Evolutionary conservation across 2,888 invertebrate genomes (phyloP).

Genomic region (Nymphalis c-album): DNA sequence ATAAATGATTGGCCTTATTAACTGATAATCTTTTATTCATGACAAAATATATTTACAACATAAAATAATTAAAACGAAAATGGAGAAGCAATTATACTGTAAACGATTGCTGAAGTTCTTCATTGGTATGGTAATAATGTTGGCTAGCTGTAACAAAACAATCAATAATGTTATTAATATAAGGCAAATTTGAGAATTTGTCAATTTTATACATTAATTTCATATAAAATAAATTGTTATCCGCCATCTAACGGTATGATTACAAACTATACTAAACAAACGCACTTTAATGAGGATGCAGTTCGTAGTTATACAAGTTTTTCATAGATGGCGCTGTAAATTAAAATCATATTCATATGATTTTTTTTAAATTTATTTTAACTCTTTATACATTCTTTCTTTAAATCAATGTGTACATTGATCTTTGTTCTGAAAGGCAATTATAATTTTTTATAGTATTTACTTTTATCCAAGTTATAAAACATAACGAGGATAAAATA

Average conservation of each 20-base stretch:
- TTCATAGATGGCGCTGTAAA: not conserved
- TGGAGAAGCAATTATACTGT: not conserved
- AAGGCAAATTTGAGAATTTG: not conserved
- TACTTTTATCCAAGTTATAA: too few relatives aligned
- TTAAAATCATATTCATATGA: too few relatives aligned
- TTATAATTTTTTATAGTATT: not conserved
- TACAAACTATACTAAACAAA: not conserved
- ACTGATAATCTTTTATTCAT: too few relatives aligned
- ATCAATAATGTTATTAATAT: not conserved
- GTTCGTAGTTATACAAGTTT: not conserved
- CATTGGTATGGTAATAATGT: conserved; percentile 19
- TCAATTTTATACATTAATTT: not conserved
- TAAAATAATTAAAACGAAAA: not conserved
- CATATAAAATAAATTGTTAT: not conserved
- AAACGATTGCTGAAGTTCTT: not conserved
- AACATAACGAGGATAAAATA: too few relatives aligned
- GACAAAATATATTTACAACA: too few relatives aligned
- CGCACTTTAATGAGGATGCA: not conserved
- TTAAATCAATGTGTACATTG: too few relatives aligned
- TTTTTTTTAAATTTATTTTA: too few relatives aligned
- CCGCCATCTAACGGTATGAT: not conserved
- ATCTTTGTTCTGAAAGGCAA: not conserved
- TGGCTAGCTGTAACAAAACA: conserved; percentile 31
- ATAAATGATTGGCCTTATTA: too few relatives aligned
- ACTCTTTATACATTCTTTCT: too few relatives aligned